Percentiles rank a stretch among this genome's conserved stretches.
These are phyloP conservation scores for Agapornis roseicollis DNA, from an alignment of 2,113 vertebrate species.

Conservation along the genomic window DNA sequence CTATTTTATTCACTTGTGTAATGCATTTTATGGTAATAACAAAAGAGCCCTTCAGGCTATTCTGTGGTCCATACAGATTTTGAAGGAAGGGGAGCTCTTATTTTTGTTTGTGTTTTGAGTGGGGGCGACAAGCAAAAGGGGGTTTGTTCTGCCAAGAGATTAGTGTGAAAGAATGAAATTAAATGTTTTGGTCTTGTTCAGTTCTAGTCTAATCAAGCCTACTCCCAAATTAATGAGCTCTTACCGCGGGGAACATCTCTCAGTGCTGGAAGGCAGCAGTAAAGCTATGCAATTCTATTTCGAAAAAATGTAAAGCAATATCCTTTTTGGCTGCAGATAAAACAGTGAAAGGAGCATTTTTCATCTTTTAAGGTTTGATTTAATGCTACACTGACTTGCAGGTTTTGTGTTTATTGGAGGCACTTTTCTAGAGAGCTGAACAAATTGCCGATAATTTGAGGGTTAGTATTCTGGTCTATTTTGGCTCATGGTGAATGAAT, in stretches of 20 bases:
- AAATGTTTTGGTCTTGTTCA: slow-evolving; percentile 31
- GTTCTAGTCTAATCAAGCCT: slow-evolving; percentile 57
- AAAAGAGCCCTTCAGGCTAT: slow-evolving; percentile 57
- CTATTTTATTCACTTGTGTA: slow-evolving; percentile 28
- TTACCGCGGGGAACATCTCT: slow-evolving; percentile 35
- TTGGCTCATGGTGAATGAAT: slow-evolving; percentile 46
- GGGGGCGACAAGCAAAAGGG: not conserved
- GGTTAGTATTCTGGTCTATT: slow-evolving; percentile 15
- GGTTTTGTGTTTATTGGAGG: slow-evolving; percentile 50
- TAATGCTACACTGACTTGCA: slow-evolving; percentile 54
- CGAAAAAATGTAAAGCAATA: slow-evolving; percentile 63
- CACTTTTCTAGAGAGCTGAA: slow-evolving; percentile 65
- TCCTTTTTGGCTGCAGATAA: slow-evolving; percentile 67
- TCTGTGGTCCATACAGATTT: slow-evolving; percentile 52
- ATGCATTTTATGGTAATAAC: slow-evolving; percentile 38
- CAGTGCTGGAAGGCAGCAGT: not conserved
- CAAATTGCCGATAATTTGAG: slow-evolving; percentile 66
- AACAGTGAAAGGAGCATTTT: slow-evolving; percentile 46
- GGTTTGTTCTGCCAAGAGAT: slow-evolving; percentile 42
- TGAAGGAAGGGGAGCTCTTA: not conserved
- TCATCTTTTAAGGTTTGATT: slow-evolving; percentile 65
- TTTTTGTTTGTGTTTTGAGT: slow-evolving; percentile 65
- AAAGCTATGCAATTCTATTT: slow-evolving; percentile 52
- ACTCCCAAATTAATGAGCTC: slow-evolving; percentile 60
- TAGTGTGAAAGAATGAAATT: slow-evolving; percentile 51